Evolutionary conservation across 2,888 invertebrate genomes (phyloP).

Genomic region (Dynastes tityus): DNA sequence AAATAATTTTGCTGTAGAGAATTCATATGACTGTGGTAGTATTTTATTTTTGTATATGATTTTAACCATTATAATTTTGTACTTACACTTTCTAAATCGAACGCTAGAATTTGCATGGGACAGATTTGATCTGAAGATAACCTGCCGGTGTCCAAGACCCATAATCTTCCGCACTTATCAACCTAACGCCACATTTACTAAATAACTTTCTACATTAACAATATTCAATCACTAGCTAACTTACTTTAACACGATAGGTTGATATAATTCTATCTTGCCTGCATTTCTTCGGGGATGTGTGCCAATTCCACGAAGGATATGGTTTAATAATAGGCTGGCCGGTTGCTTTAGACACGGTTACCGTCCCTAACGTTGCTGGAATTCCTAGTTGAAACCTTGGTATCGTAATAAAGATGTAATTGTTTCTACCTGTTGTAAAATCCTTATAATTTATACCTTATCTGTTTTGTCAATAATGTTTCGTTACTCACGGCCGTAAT

Average conservation of each 20-base stretch:
- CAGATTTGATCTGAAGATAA: slow-evolving; percentile 77
- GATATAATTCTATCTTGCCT: slow-evolving; percentile 77
- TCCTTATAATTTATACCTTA: not conserved
- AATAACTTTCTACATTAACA: not conserved
- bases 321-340: slow-evolving; percentile 72
- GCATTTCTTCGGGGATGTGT: slow-evolving; percentile 66
- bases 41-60: not conserved
- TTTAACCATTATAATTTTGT: not conserved
- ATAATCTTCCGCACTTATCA: slow-evolving; percentile 80
- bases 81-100: slow-evolving; percentile 75
- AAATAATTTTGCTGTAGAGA: not conserved
- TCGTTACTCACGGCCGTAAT: slow-evolving; percentile 72
- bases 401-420: slow-evolving; percentile 77
- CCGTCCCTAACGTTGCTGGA: slow-evolving; percentile 81
- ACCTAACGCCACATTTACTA: slow-evolving; percentile 72
- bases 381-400: slow-evolving; percentile 83
- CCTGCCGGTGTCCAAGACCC: slow-evolving; percentile 82
- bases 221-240: slow-evolving; percentile 60
- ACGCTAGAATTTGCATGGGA: slow-evolving; percentile 82
- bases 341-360: slow-evolving; percentile 64
- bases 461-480: not conserved
- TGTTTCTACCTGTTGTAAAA: not conserved
- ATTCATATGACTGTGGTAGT: too few relatives aligned
- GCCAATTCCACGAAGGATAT: slow-evolving; percentile 75
- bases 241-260: slow-evolving; percentile 82